Evolutionary conservation across 2,113 vertebrate species (phyloP).

Genomic region (Apteryx owenii): DNA sequence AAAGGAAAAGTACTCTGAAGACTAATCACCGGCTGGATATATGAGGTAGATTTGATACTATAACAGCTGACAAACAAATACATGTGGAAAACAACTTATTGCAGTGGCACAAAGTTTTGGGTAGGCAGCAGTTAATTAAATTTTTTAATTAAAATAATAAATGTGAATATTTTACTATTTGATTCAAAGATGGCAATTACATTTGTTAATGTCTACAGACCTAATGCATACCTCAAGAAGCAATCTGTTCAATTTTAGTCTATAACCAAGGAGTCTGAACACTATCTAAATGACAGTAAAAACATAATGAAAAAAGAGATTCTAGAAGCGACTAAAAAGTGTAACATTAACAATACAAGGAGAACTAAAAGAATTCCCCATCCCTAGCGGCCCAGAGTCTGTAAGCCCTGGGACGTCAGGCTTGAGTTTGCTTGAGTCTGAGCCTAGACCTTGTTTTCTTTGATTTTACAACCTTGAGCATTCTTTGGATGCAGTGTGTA

Average conservation of each 20-base stretch:
- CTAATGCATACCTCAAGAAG: background rate
- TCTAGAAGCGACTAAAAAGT: background rate
- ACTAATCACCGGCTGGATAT: background rate
- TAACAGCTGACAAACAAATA: background rate
- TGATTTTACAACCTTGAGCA: no score
- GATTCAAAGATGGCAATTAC: background rate
- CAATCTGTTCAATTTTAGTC: background rate
- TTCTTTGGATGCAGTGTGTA: background rate
- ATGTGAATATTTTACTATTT: background rate
- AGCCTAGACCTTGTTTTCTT: no score
- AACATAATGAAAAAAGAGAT: background rate
- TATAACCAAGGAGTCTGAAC: background rate
- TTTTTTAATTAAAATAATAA: background rate
- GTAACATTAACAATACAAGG: background rate
- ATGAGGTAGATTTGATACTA: background rate
- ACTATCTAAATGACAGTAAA: background rate
- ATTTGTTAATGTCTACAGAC: background rate
- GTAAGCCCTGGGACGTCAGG: background rate
- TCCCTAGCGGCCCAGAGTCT: background rate
- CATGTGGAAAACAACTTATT: background rate
- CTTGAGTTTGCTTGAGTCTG: background rate
- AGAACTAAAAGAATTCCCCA: background rate
- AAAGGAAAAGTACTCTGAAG: background rate
- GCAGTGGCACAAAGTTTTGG: background rate
- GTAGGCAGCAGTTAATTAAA: background rate